Conservation (phyloP, 2,113 vertebrate species). For the Cathartes aura region DNA sequence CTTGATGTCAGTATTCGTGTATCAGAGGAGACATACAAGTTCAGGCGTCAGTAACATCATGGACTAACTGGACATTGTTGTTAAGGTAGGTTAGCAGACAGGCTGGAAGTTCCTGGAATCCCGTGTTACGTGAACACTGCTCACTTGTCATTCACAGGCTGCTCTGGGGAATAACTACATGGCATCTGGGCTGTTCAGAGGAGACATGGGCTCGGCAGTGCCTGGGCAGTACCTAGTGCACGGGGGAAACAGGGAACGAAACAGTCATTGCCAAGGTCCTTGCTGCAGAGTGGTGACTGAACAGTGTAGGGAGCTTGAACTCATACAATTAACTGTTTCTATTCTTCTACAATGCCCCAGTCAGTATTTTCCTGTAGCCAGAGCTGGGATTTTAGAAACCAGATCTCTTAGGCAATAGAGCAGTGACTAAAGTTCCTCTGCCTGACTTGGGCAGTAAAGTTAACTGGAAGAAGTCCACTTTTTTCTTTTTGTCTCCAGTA, state of each 20-base stretch:
- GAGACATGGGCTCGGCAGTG: not conserved
- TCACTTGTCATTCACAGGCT: not conserved
- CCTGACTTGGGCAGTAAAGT: not conserved
- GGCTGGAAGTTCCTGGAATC: not conserved
- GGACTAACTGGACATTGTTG: not conserved
- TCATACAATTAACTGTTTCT: not conserved
- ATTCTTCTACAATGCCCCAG: not conserved
- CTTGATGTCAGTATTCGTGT: not conserved
- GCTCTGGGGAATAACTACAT: not conserved
- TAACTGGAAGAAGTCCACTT: not conserved
- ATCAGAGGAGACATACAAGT: not conserved
- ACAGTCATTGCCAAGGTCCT: not conserved
- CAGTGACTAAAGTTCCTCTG: not conserved
- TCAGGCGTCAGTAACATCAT: not conserved
- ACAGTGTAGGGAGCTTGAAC: not conserved
- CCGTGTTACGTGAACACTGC: accelerated
- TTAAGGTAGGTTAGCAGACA: not conserved
- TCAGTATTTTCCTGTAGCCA: not conserved
- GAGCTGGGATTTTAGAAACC: not conserved
- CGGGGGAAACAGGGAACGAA: not conserved
- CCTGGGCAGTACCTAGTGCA: not conserved
- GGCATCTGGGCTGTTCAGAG: not conserved
- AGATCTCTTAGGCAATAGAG: not conserved
- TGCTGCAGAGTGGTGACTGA: not conserved
- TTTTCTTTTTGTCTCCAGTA: not conserved